Percentiles rank a stretch among this genome's conserved stretches.
phyloP scores from a whole-genome alignment of 2,797 vertebrate genomes.

The Balearica regulorum region DNA sequence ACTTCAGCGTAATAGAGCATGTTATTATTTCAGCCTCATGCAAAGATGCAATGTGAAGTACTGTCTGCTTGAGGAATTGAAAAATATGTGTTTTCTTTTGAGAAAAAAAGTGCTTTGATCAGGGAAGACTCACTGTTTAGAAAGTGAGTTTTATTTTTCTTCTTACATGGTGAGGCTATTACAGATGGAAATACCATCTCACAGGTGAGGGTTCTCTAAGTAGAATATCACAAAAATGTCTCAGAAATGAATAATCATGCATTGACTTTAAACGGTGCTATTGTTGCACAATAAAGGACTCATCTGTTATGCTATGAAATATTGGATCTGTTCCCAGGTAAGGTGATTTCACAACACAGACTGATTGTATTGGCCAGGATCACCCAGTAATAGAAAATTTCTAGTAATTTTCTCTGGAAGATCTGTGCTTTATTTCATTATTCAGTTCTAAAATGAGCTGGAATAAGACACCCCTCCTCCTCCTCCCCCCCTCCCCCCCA shows the following conservation, averaged over 20 bases:
- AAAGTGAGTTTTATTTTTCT: background rate
- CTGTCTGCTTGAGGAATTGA: background rate
- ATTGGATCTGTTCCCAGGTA: background rate
- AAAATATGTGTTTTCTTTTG: background rate
- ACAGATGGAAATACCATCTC: background rate
- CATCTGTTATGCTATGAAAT: background rate
- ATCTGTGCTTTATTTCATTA: background rate
- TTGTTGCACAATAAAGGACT: background rate
- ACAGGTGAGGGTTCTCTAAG: background rate
- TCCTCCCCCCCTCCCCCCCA: background rate
- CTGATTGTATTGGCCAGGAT: background rate
- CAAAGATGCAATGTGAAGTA: background rate
- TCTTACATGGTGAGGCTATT: background rate
- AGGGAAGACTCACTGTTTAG: background rate
- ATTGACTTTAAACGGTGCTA: background rate
- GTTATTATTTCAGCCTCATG: background rate
- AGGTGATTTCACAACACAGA: background rate
- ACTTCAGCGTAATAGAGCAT: background rate
- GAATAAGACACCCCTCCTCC: background rate
- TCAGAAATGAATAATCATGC: background rate
- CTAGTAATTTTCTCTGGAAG: background rate
- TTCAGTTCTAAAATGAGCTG: background rate
- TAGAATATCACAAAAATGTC: background rate
- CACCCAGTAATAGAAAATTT: background rate
- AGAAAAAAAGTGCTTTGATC: background rate